Conservation (phyloP, 2,888 invertebrate species). For the Busseola fusca region DNA sequence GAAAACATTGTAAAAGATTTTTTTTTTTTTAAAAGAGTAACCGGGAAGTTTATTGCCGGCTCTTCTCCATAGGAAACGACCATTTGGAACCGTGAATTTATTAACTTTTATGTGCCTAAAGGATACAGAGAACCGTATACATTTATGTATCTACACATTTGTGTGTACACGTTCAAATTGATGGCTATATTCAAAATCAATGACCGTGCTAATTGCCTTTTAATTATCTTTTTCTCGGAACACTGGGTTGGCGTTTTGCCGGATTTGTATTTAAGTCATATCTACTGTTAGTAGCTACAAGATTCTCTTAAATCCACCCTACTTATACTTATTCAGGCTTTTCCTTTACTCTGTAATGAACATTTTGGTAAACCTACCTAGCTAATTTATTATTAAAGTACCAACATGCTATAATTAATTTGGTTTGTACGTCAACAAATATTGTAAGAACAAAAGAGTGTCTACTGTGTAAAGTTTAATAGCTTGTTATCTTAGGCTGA, state of each 20-base stretch:
- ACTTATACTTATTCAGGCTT: no score
- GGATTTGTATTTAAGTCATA: slow-evolving; percentile 24
- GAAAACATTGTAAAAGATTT: no score
- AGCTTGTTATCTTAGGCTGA: slow-evolving; percentile 27
- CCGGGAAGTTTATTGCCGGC: no score
- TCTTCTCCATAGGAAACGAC: no score
- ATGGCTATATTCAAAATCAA: background rate
- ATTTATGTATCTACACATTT: no score
- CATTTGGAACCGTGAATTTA: no score
- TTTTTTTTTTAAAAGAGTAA: no score
- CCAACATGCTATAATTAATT: slow-evolving; percentile 13
- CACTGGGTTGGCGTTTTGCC: slow-evolving; percentile 29
- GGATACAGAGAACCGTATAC: no score
- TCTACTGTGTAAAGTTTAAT: slow-evolving; percentile 27
- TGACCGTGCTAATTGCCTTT: slow-evolving; percentile 34
- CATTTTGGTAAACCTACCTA: background rate
- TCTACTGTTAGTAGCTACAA: slow-evolving; percentile 10
- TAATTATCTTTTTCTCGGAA: slow-evolving; percentile 39
- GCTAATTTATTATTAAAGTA: slow-evolving; percentile 22
- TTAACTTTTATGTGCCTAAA: background rate
- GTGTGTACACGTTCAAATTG: background rate
- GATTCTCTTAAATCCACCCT: background rate
- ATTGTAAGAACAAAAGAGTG: slow-evolving; percentile 37
- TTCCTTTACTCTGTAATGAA: background rate
- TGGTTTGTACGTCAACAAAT: slow-evolving; percentile 20